These are phyloP conservation scores for Polymixis flavicincta DNA, from an alignment of 2,888 invertebrate species.

Conservation along the genomic window DNA sequence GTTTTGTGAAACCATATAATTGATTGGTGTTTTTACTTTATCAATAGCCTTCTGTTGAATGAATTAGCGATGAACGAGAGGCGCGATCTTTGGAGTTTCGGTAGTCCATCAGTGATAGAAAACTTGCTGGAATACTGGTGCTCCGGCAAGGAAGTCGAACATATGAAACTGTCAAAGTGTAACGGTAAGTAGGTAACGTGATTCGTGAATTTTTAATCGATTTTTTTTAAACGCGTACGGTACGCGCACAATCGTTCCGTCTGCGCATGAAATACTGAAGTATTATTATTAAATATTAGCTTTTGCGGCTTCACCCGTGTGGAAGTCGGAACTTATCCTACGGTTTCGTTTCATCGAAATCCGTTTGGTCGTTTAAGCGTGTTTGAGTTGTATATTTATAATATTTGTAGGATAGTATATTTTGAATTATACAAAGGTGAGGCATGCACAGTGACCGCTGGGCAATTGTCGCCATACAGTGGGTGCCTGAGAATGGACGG, in stretches of 20 bases:
- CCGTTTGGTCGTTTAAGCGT: too few relatives aligned
- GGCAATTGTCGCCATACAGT: too few relatives aligned
- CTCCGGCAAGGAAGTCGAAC: not conserved
- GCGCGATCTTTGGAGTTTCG: slow-evolving; percentile 31
- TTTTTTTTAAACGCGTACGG: not conserved
- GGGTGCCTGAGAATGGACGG: too few relatives aligned
- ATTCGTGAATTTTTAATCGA: not conserved
- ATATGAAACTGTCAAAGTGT: slow-evolving; percentile 25
- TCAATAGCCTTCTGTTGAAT: slow-evolving; percentile 12
- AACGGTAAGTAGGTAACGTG: slow-evolving; percentile 18
- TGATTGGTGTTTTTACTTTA: not conserved
- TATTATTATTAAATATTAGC: not conserved
- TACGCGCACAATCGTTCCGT: not conserved
- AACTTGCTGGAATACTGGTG: slow-evolving; percentile 36
- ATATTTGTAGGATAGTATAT: too few relatives aligned
- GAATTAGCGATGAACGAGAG: slow-evolving; percentile 3
- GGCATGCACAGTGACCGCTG: too few relatives aligned
- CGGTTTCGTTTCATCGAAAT: too few relatives aligned
- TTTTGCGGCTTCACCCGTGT: too few relatives aligned
- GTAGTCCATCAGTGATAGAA: slow-evolving; percentile 17
- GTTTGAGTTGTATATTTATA: too few relatives aligned
- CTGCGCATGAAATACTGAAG: not conserved
- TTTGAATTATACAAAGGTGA: not conserved
- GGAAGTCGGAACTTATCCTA: too few relatives aligned
- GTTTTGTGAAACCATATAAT: not conserved